A percentile compares a stretch with the other conserved stretches of the same genome.
These are phyloP conservation scores for Standfussiana lucernea DNA, from an alignment of 2,888 invertebrate genomes.

Conservation along the genomic window DNA sequence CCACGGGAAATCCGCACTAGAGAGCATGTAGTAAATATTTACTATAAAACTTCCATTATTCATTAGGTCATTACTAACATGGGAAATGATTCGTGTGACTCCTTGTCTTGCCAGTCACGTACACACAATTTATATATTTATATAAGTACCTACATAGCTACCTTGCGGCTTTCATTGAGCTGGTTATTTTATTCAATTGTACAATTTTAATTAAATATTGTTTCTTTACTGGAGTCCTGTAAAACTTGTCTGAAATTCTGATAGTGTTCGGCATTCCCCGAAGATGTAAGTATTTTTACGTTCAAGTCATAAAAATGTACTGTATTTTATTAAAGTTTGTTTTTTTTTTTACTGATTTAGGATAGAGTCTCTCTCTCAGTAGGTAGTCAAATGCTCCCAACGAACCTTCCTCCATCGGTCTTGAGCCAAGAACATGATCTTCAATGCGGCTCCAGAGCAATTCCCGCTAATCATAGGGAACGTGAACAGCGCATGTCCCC, in stretches of 20 bases:
- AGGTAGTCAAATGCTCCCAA: not conserved
- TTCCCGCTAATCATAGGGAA: constrained; percentile 97
- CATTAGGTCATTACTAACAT: constrained; percentile 32
- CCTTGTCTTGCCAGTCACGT: constrained; percentile 36
- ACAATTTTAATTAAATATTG: not conserved
- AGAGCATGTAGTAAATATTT: constrained; percentile 53
- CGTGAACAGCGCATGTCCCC: constrained; percentile 97
- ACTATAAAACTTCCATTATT: constrained; percentile 19
- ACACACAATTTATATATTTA: constrained; percentile 11
- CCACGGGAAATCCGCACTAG: constrained; percentile 40
- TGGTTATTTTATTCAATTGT: not conserved
- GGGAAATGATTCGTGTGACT: constrained; percentile 30
- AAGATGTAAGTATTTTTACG: not conserved
- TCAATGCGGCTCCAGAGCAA: constrained; percentile 99
- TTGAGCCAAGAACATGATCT: constrained; percentile 97
- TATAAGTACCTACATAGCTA: not conserved
- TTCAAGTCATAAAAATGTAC: not conserved
- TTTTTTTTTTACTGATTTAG: not conserved
- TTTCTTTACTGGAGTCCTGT: not conserved
- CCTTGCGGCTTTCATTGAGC: constrained; percentile 29
- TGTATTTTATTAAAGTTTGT: not conserved
- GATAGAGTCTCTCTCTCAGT: not conserved
- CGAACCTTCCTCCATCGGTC: constrained; percentile 95
- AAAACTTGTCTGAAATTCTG: not conserved
- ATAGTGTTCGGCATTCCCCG: not conserved